These are phyloP conservation scores for Cnemophilus loriae DNA, from an alignment of 2,113 vertebrate genomes.

Conservation along the genomic window DNA sequence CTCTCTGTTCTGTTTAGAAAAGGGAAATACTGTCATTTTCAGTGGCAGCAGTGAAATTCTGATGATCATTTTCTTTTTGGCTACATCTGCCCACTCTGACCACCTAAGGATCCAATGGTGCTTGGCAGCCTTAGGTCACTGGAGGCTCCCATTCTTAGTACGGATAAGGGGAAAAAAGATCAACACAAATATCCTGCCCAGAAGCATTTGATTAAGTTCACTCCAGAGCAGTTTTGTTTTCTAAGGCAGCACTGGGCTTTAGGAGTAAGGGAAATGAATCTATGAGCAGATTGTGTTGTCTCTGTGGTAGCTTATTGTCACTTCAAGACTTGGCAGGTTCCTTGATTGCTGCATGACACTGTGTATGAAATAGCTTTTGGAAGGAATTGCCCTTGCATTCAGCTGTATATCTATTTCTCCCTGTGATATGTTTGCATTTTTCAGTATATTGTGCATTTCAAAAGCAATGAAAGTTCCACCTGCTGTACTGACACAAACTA, in stretches of 20 bases:
- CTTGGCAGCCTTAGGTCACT: neutral
- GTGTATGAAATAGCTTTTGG: conserved; percentile 14
- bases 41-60: neutral
- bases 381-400: conserved; percentile 18
- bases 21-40: neutral
- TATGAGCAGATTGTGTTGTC: conserved; percentile 54
- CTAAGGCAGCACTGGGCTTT: neutral
- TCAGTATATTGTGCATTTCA: conserved; percentile 10
- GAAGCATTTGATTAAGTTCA: conserved; percentile 23
- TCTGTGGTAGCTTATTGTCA: conserved; percentile 42
- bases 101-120: neutral
- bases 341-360: conserved; percentile 27
- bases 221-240: conserved; percentile 38
- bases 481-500: neutral
- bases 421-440: neutral
- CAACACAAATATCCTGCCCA: neutral
- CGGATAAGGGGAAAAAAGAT: neutral
- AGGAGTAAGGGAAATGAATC: conserved; percentile 13
- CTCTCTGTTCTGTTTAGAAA: neutral
- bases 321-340: conserved; percentile 49
- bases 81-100: neutral
- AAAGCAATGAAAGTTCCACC: neutral
- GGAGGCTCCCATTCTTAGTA: neutral
- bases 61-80: neutral
- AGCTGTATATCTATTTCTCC: neutral